Evolutionary conservation across 2,888 invertebrate species (phyloP).

Genomic region (Didymodactylos carnosus): DNA sequence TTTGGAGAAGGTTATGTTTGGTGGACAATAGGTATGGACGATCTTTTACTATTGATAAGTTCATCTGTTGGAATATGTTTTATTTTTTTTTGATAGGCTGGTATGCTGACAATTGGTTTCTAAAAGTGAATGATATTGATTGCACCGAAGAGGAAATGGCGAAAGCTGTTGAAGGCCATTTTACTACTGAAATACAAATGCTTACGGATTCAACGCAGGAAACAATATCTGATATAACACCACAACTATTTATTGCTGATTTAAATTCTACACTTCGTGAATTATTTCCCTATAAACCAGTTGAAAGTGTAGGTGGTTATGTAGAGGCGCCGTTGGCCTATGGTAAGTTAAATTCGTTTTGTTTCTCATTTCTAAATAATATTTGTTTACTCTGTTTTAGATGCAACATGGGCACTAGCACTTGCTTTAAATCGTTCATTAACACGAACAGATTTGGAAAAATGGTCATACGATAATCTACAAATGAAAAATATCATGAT

Average conservation of each 20-base stretch:
- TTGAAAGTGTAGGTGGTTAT: conserved; percentile 45
- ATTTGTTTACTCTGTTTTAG: no score
- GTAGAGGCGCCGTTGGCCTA: conserved; percentile 88
- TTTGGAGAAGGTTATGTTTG: conserved; percentile 90
- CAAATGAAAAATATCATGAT: background rate
- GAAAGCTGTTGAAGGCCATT: conserved; percentile 79
- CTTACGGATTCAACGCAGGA: background rate
- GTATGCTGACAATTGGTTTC: conserved; percentile 97
- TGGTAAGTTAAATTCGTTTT: no score
- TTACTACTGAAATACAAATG: conserved; percentile 78
- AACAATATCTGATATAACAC: background rate
- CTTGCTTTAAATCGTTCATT: conserved; percentile 81
- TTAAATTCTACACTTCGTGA: background rate
- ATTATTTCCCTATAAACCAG: background rate
- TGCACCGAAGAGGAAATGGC: conserved; percentile 83
- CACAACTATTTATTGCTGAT: background rate
- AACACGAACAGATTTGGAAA: background rate
- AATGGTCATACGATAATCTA: background rate
- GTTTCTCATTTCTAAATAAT: no score
- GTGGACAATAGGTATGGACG: conserved; percentile 72
- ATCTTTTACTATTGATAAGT: background rate
- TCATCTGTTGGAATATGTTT: background rate
- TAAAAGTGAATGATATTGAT: conserved; percentile 57
- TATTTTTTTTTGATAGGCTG: no score
- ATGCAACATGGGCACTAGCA: conserved; percentile 96